A percentile compares a stretch with the other conserved stretches of the same genome.
Conservation (phyloP, 2,888 invertebrate species). For the Cynaeus angustus region DNA sequence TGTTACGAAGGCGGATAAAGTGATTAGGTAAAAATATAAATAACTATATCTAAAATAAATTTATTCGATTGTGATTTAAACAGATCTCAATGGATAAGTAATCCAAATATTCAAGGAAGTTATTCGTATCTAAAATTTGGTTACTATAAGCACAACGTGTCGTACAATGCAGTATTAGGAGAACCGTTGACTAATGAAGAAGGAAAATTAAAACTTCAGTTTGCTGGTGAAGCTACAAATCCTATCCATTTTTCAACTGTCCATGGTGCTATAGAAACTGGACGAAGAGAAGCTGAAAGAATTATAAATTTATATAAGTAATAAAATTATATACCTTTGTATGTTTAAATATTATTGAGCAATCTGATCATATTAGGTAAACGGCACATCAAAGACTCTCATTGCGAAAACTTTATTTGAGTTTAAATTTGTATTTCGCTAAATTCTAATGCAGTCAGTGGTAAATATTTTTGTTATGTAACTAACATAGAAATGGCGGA, state of each 20-base stretch:
- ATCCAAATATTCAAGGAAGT: slow-evolving; percentile 74
- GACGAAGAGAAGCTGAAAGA: slow-evolving; percentile 38
- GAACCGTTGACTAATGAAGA: slow-evolving; percentile 42
- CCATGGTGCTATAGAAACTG: slow-evolving; percentile 43
- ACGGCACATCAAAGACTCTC: too few species aligned
- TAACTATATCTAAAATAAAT: neutral
- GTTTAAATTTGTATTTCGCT: too few species aligned
- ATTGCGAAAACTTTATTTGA: too few species aligned
- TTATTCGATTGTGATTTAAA: neutral
- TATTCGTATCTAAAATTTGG: slow-evolving; percentile 54
- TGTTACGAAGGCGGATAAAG: slow-evolving; percentile 19
- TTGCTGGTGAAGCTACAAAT: slow-evolving; percentile 43
- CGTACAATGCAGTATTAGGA: slow-evolving; percentile 36
- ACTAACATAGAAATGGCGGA: too few species aligned
- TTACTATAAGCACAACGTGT: slow-evolving; percentile 35
- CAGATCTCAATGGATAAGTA: slow-evolving; percentile 80
- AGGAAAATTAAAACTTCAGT: slow-evolving; percentile 1
- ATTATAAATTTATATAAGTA: slow-evolving; percentile 18
- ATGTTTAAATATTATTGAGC: neutral
- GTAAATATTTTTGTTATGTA: too few species aligned
- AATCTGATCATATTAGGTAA: too few species aligned
- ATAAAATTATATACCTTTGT: too few species aligned
- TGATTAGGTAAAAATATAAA: slow-evolving; percentile 21
- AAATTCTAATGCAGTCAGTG: too few species aligned
- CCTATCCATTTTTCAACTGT: slow-evolving; percentile 32